Evolutionary conservation across 2,113 vertebrate species (phyloP).

Genomic region (Tachysurus vachellii): DNA sequence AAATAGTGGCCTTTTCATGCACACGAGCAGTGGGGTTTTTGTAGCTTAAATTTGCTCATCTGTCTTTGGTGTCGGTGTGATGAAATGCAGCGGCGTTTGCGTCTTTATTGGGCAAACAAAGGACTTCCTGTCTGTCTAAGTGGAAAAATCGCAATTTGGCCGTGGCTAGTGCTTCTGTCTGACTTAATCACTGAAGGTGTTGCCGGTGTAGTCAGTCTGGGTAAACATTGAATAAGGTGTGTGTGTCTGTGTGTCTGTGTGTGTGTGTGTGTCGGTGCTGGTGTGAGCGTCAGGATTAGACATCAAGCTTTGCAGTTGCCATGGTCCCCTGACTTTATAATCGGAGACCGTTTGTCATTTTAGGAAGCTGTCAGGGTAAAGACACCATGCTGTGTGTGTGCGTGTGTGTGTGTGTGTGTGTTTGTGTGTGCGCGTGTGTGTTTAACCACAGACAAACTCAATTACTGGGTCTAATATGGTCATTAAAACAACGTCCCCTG

Average conservation of each 20-base stretch:
- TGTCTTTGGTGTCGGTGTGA: constrained; percentile 9
- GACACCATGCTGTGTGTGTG: constrained; percentile 16
- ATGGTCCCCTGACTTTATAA: constrained; percentile 44
- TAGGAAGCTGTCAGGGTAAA: constrained; percentile 42
- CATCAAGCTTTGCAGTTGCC: constrained; percentile 23
- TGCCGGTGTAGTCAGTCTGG: constrained; percentile 38
- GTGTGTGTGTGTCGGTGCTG: neutral
- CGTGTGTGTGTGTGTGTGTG: constrained; percentile 11
- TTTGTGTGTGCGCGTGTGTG: constrained; percentile 26
- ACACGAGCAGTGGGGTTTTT: neutral
- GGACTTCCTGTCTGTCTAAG: constrained; percentile 25
- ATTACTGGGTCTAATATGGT: constrained; percentile 50
- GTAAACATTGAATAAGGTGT: constrained; percentile 40
- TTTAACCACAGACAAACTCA: constrained; percentile 36
- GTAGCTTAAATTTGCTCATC: constrained; percentile 22
- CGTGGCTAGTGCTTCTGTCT: constrained; percentile 12
- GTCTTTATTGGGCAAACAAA: constrained; percentile 30
- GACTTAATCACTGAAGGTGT: constrained; percentile 35
- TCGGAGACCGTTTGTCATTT: constrained; percentile 45
- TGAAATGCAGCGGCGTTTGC: constrained; percentile 26
- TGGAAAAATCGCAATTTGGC: constrained; percentile 36
- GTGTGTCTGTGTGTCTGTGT: neutral
- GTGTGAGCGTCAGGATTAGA: constrained; percentile 33
- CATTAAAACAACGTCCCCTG: constrained; percentile 45
- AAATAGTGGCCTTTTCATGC: neutral